Percentiles rank a stretch among this genome's conserved stretches.
Evolutionary conservation across 1,140 invertebrate species (phyloP).

Genomic region (Pemphigus obesinymphae): DNA sequence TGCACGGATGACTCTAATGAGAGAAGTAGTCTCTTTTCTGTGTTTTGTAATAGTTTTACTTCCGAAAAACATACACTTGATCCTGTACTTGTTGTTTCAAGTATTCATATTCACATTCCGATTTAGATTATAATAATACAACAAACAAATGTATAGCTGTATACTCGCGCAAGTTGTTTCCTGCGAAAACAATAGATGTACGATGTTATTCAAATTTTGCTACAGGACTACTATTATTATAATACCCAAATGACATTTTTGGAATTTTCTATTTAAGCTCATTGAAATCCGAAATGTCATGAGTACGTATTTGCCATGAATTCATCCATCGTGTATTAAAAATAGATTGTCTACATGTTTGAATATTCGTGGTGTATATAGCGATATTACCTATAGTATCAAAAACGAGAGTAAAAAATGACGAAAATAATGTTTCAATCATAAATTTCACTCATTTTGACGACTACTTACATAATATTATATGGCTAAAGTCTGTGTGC

Average conservation of each 20-base stretch:
- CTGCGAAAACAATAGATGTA: background rate
- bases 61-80: background rate
- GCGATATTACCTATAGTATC: background rate
- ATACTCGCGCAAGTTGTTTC: background rate
- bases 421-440: background rate
- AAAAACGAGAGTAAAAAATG: too few species aligned
- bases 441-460: background rate
- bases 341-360: background rate
- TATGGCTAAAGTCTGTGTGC: background rate
- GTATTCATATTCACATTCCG: background rate
- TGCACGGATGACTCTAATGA: background rate
- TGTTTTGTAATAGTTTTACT: constrained; percentile 7
- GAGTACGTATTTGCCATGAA: too few species aligned
- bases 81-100: background rate
- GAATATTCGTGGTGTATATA: background rate
- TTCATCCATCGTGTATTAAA: background rate
- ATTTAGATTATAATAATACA: background rate
- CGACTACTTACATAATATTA: too few species aligned
- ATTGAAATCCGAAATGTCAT: background rate
- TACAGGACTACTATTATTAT: background rate
- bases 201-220: background rate
- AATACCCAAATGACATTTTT: constrained; percentile 1
- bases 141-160: too few species aligned
- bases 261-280: background rate
- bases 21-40: background rate